Conservation (phyloP, 2,797 vertebrate genomes). For the Darevskia nairensis region DNA sequence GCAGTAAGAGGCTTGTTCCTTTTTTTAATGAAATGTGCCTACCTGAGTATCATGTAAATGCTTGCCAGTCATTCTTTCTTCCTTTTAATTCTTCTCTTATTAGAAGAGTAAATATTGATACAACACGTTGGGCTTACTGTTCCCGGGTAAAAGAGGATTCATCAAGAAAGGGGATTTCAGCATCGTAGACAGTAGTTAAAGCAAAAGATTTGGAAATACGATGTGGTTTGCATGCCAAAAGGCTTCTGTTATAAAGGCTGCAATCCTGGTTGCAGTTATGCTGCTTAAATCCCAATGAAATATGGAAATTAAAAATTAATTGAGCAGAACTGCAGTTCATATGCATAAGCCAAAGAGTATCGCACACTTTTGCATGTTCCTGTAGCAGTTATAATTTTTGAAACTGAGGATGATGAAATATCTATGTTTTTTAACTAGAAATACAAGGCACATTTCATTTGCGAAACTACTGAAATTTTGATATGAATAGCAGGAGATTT, state of each 20-base stretch:
- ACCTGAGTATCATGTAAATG: neutral
- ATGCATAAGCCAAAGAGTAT: neutral
- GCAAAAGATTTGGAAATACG: neutral
- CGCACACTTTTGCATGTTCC: neutral
- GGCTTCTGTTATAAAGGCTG: neutral
- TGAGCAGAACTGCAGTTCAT: neutral
- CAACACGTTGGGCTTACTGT: neutral
- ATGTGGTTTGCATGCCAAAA: conserved; percentile 2
- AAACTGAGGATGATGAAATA: neutral
- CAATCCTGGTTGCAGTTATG: neutral
- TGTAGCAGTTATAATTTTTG: neutral
- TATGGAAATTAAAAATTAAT: conserved; percentile 1
- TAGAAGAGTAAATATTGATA: conserved; percentile 14
- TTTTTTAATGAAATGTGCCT: neutral
- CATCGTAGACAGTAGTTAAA: neutral
- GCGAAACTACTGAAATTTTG: no score
- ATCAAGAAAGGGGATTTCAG: conserved; percentile 11
- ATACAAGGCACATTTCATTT: no score
- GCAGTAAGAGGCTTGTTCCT: neutral
- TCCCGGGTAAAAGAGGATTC: neutral
- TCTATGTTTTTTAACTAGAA: no score
- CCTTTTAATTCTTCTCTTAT: neutral
- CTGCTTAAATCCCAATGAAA: conserved; percentile 5
- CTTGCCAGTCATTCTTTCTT: neutral
- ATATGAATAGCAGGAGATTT: no score